Base-by-base conservation (phyloP, 2,797 vertebrate species). In the Sphenopsis melanotis region DNA sequence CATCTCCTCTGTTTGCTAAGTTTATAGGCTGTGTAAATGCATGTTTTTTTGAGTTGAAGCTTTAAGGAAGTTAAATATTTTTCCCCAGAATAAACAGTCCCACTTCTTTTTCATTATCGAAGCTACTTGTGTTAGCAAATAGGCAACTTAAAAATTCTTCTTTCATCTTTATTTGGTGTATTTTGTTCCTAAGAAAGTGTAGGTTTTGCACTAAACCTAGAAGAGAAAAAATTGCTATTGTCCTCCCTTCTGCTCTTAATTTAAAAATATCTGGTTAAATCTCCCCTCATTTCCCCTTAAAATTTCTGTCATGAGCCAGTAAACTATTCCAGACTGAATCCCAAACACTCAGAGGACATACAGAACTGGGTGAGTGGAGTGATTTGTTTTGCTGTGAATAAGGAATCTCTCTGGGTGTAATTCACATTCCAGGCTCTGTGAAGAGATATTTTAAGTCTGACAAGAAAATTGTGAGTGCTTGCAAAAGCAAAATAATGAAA, bases 71-170 rank as follows among this genome's bases (percentile, higher is more conserved):
- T 71, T 34, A 47, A 18, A 42, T 74, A 61, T 56, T 89, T 79
- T 78, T 82, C 9, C n/a, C n/a, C 44, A 71, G 37, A 79, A 76
- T 30, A 63, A 82, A 65, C 46, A 83, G 23, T 72, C 44, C 9
- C 15, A 34, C 7, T 63, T 91, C 12, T 36, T 86, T 89, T 78
- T 71, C 21, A 76, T 63, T 83, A 70, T 41, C 36, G 37, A 49
- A 20, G 29, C 18, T 79, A 57, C 44, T 87, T 85, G 10, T 85
- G 46, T 82, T 60, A 92, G 53, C 27, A 93, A 49, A 93, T 12
- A 83, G 18, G 18, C 44, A 85, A 68, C 27, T 49, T 63, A 60
- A 85, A 30, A 77, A 24, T 59, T 76, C 10, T 57, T 88, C 15
- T 76, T 89, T 71, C 49, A 24, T 32, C 36, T 42, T 81, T 74